phyloP scores from a whole-genome alignment of 64 coral and sea anemone species.

The Acropora tenuis region DNA sequence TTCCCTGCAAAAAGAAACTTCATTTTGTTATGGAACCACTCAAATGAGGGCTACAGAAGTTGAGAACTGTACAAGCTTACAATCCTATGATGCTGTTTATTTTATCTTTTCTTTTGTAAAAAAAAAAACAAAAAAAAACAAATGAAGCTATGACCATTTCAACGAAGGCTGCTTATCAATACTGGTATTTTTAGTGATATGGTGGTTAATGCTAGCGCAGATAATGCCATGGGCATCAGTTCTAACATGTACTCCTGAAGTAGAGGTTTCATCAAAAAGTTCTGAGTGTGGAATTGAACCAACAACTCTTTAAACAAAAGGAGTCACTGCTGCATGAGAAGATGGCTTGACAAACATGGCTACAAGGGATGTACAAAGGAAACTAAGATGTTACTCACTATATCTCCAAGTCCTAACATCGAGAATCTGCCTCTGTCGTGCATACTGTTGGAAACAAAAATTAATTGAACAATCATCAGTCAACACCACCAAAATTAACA shows the following conservation, averaged over 20 bases:
- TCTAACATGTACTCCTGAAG: too few relatives aligned
- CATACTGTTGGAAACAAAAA: slow-evolving; percentile 31
- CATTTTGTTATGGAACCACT: background rate
- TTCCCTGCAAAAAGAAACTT: background rate
- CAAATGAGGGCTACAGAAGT: background rate
- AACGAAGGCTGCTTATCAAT: too few relatives aligned
- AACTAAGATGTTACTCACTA: slow-evolving; percentile 71
- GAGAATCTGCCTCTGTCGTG: slow-evolving; percentile 90
- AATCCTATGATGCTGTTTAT: too few relatives aligned
- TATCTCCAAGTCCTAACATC: slow-evolving; percentile 98
- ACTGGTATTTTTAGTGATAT: too few relatives aligned
- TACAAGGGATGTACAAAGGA: background rate
- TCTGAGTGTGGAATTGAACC: background rate
- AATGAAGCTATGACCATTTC: too few relatives aligned
- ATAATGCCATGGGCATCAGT: too few relatives aligned
- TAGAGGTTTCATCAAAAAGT: too few relatives aligned
- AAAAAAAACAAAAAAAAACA: too few relatives aligned
- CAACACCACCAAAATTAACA: too few relatives aligned
- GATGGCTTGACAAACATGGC: background rate
- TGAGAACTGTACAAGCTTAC: background rate
- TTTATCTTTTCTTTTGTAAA: too few relatives aligned
- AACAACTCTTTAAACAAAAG: background rate
- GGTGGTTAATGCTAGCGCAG: too few relatives aligned
- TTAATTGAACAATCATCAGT: background rate
- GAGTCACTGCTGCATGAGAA: background rate